Percentiles rank a stretch among this genome's conserved stretches.
phyloP scores from a whole-genome alignment of 2,113 vertebrate species.

The Calonectris borealis region DNA sequence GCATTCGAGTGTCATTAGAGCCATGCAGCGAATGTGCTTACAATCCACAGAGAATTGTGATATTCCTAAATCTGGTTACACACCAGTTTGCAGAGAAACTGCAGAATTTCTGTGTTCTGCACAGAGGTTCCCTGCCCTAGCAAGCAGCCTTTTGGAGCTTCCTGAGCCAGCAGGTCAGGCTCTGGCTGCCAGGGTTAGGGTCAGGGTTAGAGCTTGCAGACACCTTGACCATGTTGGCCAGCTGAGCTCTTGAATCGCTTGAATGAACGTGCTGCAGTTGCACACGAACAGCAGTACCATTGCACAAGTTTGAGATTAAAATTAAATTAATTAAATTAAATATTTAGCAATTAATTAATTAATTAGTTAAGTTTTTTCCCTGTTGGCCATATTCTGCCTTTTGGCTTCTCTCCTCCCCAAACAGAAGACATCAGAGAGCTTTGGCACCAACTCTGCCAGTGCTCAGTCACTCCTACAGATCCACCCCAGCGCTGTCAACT shows the following conservation, averaged over 20 bases:
- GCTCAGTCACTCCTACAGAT: neutral
- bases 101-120: neutral
- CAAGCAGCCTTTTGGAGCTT: neutral
- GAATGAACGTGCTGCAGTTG: neutral
- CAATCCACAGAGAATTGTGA: neutral
- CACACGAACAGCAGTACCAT: neutral
- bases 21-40: fast-evolving
- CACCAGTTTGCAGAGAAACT: neutral
- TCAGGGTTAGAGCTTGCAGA: neutral
- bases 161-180: neutral
- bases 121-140: neutral
- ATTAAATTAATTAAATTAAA: neutral
- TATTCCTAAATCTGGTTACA: neutral
- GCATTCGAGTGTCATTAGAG: neutral
- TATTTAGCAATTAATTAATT: neutral
- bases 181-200: neutral
- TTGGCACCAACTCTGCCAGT: neutral
- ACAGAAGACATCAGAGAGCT: neutral
- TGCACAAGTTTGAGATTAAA: neutral
- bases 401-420: neutral
- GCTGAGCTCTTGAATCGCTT: neutral
- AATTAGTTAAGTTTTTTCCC: fast-evolving
- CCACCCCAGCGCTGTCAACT: neutral
- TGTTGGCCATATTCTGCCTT: neutral
- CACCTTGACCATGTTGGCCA: neutral